These are phyloP conservation scores for Julus scandinavius DNA, from an alignment of 2,888 invertebrate genomes.

Conservation along the genomic window DNA sequence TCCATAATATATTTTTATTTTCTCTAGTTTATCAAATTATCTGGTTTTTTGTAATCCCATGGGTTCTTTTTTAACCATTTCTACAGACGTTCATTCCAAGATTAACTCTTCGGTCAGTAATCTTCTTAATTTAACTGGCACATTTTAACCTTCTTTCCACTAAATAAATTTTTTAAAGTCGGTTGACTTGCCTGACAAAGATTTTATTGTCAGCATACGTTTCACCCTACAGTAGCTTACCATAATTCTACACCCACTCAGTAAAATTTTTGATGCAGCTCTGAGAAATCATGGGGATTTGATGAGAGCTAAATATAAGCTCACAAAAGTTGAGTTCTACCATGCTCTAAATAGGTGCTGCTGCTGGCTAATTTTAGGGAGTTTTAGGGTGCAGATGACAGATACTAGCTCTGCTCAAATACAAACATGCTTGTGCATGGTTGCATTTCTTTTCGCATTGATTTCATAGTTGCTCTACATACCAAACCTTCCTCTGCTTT, in stretches of 20 bases:
- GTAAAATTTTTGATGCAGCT: neutral
- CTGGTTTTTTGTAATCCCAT: no score
- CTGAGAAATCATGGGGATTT: neutral
- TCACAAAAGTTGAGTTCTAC: conserved; percentile 5
- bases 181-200: neutral
- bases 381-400: neutral
- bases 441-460: neutral
- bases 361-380: neutral
- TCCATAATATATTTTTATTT: no score
- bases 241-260: conserved; percentile 10
- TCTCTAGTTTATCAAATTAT: no score
- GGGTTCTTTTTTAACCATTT: no score
- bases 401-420: conserved; percentile 18
- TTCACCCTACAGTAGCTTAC: neutral
- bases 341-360: conserved; percentile 5
- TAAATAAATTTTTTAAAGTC: neutral
- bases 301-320: neutral
- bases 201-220: no score
- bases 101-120: neutral
- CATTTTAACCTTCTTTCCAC: neutral
- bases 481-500: neutral
- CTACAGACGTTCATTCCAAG: neutral
- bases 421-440: neutral
- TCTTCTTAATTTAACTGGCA: neutral
- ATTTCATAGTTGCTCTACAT: conserved; percentile 9